These are phyloP conservation scores for Phasianus colchicus DNA, from an alignment of 2,113 vertebrate genomes.

Conservation along the genomic window DNA sequence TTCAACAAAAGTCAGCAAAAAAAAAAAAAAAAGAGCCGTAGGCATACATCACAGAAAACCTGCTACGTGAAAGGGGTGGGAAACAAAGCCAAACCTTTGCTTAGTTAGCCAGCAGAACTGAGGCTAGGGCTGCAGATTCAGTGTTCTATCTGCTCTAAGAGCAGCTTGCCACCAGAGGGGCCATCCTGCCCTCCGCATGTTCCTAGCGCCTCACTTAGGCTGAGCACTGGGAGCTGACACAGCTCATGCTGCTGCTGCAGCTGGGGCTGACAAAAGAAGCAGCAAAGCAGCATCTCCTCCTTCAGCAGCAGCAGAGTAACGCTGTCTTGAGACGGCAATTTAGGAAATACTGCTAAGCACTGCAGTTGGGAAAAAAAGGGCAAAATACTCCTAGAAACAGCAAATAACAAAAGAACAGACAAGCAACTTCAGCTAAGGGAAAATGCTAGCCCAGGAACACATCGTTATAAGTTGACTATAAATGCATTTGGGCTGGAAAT, in stretches of 20 bases:
- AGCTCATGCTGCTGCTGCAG: background rate
- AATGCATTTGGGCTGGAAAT: background rate
- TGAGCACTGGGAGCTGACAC: background rate
- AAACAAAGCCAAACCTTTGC: background rate
- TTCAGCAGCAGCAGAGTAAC: background rate
- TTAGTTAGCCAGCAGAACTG: background rate
- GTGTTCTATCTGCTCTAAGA: background rate
- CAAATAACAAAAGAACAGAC: background rate
- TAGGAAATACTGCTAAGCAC: background rate
- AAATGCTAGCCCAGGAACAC: background rate
- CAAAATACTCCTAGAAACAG: background rate
- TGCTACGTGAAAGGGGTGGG: background rate
- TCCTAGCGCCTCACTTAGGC: accelerated
- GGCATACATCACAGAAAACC: background rate
- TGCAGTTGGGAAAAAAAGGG: background rate
- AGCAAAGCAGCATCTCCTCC: background rate
- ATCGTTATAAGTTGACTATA: background rate
- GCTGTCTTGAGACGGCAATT: background rate
- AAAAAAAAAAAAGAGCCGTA: background rate
- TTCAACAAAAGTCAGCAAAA: background rate
- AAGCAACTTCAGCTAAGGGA: background rate
- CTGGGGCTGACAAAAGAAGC: background rate
- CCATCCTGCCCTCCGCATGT: background rate
- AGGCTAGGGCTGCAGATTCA: background rate
- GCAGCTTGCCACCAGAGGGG: background rate